Evolutionary conservation across 2,888 invertebrate species (phyloP), one percentile per base, ranked within the genome.

Genomic region (Caprella mutica): DNA sequence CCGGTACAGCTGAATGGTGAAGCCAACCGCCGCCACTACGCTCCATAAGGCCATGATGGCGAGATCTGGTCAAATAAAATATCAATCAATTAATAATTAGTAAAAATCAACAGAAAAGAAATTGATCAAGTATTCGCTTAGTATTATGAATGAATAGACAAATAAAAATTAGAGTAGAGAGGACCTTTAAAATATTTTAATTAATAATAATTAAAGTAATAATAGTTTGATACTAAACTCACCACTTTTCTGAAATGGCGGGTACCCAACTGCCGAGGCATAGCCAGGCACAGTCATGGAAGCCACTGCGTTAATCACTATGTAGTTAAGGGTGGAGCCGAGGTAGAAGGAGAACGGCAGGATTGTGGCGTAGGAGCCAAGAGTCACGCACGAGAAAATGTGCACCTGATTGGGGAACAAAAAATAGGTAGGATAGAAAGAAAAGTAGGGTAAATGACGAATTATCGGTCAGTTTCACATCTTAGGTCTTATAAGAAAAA

Each of bases 31-130:
- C 1, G 78, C 73, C 42, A 85, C 68, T 3, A 74, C 61, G 1
- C 74, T 58, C 82, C 84, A 84, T 0, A 78, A 58, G 1, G 77
- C 55, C 1, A 76, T 73, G 54, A 82, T 71, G 3, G 76, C 64
- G 19, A 77, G 70, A 70, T 85, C 85, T 85, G 76, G 23, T 76
- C 74, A 69, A 68, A 65, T 67, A 65, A n/a, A 26, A 53, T 39
- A 6, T n/a, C n/a, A n/a, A n/a, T n/a, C n/a, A n/a, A n/a, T n/a
- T n/a, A n/a, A n/a, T n/a, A n/a, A n/a, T n/a, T n/a, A n/a, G n/a
- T n/a, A n/a, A n/a, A n/a, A n/a, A n/a, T n/a, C n/a, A n/a, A n/a
- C n/a, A n/a, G n/a, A n/a, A n/a, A n/a, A n/a, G n/a, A n/a, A n/a
- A n/a, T n/a, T n/a, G n/a, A n/a, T n/a, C n/a, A n/a, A n/a, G n/a